Base-by-base conservation (phyloP, 1,140 invertebrate genomes). In the Drosophila neocordata region DNA sequence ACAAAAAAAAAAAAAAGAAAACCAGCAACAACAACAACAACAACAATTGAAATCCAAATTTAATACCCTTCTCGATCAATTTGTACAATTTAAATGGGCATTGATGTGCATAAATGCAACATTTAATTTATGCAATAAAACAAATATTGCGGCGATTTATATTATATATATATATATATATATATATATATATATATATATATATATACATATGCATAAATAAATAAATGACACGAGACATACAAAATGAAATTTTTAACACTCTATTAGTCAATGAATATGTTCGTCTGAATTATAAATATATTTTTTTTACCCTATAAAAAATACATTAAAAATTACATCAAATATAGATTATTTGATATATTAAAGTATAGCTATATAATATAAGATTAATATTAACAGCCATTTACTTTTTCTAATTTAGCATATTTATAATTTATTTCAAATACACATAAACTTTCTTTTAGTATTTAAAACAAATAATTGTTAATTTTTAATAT, bases 31-130 rank as follows among this genome's bases (percentile, higher is more conserved):
- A n/a, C n/a, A n/a, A n/a, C n/a, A n/a, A 31, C 52, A 68, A 55
- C 52, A 48, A 53, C 79, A 82, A 69, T 84, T 84, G 71, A 58
- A 72, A 67, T 22, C 41, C 13, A 11, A 72, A 76, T 61, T 83
- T 69, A 83, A 76, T 73, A 65, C 68, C 68, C 72, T 62, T 79
- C 77, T 76, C 76, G 84, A 84, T 84, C 72, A 84, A 84, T 79
- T 79, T 72, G 72, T 80, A 73, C 76, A 83, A 79, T 83, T 84
- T 79, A 76, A 83, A 84, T 75, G 79, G 51, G 60, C 79, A 82
- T 69, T 65, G 80, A 83, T 79, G 76, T 76, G 80, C 72, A 83
- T 84, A 79, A 83, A 83, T 84, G 76, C 76, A 69, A 69, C 79
- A 83, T 72, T 84, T 84, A 79, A 83, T 83, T 76, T 76, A 83